Evolutionary conservation across 1,140 invertebrate species (phyloP), one percentile per base, ranked within the genome.

Genomic region (Drosophila nasuta): DNA sequence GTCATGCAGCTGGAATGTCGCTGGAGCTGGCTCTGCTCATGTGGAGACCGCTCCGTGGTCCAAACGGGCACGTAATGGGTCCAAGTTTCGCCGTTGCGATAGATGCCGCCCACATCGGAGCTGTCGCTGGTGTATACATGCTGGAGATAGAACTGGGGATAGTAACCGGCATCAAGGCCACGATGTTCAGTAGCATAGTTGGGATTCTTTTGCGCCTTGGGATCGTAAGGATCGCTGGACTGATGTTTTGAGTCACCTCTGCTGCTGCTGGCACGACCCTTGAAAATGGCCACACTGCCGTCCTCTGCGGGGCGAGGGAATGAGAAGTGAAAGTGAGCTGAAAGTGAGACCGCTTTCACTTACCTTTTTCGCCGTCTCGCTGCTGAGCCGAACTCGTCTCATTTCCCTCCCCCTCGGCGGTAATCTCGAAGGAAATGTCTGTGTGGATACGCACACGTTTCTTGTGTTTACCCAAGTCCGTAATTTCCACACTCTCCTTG

Each of bases 391-490:
- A 85, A 46, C 86, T 92, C n/a, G 91, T 92, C 51, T 81, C 91
- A 74, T 92, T 92, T 38, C 71, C 82, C 15, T 91, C 86, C 49
- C 86, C 81, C 57, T 92, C 91, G 49, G 91, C 82, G 30, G 91
- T 91, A 49, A 93, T 92, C 57, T 93, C 92, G 75, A 93, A 93
- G 72, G 92, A 92, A 66, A 93, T 92, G 73, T 93, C 92, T 13
- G 92, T 93, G 66, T 92, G 92, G 67, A 93, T 92, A 58, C 92
- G 91, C 77, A 93, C 92, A 60, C 85, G 87, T 75, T 92, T 92
- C 75, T 87, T 92, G 72, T 88, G 88, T 77, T 92, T 92, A 48
- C 88, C 82, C 73, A 88, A 76, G 60, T 92, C 92, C 59, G 88
- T 89, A 70, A 92, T 92, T 83, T 92, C 91, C 20, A 92, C 89